Percentiles rank a stretch among this genome's conserved stretches.
Conservation (phyloP, 1,140 invertebrate species). For the Sminthurides bifidus region DNA sequence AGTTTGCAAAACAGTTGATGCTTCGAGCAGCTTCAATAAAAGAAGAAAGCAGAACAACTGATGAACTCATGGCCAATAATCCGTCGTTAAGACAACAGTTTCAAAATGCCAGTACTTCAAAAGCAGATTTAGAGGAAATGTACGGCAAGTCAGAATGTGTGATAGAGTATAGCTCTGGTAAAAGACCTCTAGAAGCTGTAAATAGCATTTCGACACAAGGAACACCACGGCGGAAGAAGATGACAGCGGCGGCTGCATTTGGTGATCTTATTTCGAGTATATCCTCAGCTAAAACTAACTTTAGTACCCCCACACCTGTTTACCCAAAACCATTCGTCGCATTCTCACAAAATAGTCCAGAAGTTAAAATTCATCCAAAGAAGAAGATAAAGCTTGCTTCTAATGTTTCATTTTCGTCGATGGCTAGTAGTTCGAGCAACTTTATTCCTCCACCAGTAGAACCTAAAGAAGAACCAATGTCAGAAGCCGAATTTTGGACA, state of each 20-base stretch:
- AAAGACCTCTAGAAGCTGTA: background rate
- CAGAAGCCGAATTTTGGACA: too few relatives aligned
- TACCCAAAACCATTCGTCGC: constrained; percentile 6
- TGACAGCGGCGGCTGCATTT: background rate
- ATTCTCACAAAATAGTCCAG: constrained; percentile 7
- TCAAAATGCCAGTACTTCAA: too few relatives aligned
- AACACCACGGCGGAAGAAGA: background rate
- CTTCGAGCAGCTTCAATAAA: background rate
- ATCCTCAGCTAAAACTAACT: background rate
- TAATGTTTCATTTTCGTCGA: background rate
- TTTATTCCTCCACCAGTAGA: too few relatives aligned
- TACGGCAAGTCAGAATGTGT: background rate
- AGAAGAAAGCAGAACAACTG: background rate
- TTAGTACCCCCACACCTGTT: background rate
- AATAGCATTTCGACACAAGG: background rate
- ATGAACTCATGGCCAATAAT: background rate
- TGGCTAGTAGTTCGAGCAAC: background rate
- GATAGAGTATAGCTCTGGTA: background rate
- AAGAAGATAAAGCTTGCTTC: constrained; percentile 3
- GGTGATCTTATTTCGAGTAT: background rate
- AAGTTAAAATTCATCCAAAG: background rate
- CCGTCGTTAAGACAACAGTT: background rate
- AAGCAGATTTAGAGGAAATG: background rate
- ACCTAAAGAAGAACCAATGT: too few relatives aligned
- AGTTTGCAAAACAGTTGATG: background rate